Conservation (phyloP, 2,888 invertebrate genomes). For the Dynastes grantii region DNA sequence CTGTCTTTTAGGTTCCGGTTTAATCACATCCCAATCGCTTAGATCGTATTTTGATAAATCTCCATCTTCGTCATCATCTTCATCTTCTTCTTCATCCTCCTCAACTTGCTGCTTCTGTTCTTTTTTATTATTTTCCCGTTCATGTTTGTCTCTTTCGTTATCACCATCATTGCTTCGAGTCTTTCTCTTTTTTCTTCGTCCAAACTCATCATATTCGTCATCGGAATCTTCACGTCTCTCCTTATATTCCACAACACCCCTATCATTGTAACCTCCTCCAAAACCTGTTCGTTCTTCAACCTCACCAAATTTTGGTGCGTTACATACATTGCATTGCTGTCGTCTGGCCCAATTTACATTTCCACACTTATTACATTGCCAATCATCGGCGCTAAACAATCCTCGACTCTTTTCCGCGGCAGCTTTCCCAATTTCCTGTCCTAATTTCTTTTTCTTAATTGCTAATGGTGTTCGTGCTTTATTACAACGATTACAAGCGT, state of each 20-base stretch:
- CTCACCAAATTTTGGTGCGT: slow-evolving; percentile 97
- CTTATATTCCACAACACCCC: slow-evolving; percentile 96
- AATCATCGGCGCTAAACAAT: slow-evolving; percentile 97
- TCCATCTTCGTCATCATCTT: slow-evolving; percentile 73
- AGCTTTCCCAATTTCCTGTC: slow-evolving; percentile 97
- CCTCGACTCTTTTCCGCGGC: slow-evolving; percentile 98
- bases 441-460: slow-evolving; percentile 86
- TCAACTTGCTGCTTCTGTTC: slow-evolving; percentile 61
- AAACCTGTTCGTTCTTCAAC: slow-evolving; percentile 87
- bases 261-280: slow-evolving; percentile 95
- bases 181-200: slow-evolving; percentile 65
- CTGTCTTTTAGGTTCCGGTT: slow-evolving; percentile 55
- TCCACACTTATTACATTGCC: slow-evolving; percentile 99
- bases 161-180: slow-evolving; percentile 51
- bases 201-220: slow-evolving; percentile 94
- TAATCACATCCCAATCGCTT: slow-evolving; percentile 71
- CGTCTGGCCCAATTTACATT: slow-evolving; percentile 99
- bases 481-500: slow-evolving; percentile 93
- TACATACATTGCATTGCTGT: slow-evolving; percentile 98
- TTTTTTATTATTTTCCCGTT: slow-evolving; percentile 43
- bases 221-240: slow-evolving; percentile 87
- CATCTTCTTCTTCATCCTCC: slow-evolving; percentile 67
- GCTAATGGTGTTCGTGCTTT: slow-evolving; percentile 75
- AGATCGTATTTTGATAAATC: slow-evolving; percentile 75
- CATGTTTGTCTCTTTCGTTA: slow-evolving; percentile 8